phyloP scores from a whole-genome alignment of 2,113 vertebrate species.

The Mirounga angustirostris region DNA sequence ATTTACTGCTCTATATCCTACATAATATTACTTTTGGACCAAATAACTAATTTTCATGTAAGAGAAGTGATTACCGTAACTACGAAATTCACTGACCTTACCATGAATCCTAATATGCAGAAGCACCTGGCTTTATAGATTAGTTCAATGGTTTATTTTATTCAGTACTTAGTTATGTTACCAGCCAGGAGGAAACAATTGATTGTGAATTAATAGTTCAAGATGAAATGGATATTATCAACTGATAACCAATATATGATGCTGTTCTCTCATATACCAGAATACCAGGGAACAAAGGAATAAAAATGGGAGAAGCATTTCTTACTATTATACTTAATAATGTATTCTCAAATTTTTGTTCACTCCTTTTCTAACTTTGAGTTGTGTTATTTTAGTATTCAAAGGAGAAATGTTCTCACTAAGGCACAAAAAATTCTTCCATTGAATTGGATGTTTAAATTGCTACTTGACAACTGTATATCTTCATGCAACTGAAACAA shows the following conservation, averaged over 20 bases:
- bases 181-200: background rate
- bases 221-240: background rate
- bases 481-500: background rate
- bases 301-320: background rate
- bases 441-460: background rate
- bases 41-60: constrained; percentile 31
- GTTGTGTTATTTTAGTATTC: background rate
- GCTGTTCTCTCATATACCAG: background rate
- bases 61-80: background rate
- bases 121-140: background rate
- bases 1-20: background rate
- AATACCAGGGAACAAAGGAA: background rate
- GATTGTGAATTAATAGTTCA: background rate
- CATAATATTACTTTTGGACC: background rate
- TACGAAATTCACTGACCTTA: background rate
- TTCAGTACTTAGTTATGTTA: background rate
- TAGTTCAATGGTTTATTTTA: background rate
- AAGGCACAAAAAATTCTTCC: background rate
- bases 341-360: background rate
- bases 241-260: background rate
- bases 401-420: background rate
- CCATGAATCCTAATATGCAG: background rate
- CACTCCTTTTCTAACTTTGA: background rate
- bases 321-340: background rate
- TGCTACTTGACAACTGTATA: background rate